These are phyloP conservation scores for Phalacrocorax pelagicus DNA, from an alignment of 2,113 vertebrate genomes.

Conservation along the genomic window DNA sequence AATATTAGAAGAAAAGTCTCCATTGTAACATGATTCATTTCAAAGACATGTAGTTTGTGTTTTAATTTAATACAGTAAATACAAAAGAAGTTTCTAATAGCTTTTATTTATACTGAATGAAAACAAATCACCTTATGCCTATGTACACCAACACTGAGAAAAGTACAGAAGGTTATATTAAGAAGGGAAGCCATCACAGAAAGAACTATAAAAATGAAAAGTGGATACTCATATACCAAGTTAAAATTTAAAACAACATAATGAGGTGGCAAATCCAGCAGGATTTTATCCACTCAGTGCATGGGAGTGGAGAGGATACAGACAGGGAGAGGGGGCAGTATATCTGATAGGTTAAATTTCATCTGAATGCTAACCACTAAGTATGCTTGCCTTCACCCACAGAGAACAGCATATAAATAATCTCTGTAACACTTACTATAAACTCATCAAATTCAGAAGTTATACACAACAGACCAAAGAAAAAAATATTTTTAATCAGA, in stretches of 20 bases:
- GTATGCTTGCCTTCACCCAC: neutral
- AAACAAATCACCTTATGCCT: neutral
- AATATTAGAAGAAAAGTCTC: constrained; percentile 32
- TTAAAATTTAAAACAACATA: neutral
- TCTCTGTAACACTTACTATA: neutral
- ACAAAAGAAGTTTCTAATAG: neutral
- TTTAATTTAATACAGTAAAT: neutral
- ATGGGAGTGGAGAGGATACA: neutral
- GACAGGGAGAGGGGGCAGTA: neutral
- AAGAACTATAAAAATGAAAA: neutral
- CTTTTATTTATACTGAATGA: neutral
- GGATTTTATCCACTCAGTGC: neutral
- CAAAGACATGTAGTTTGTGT: neutral
- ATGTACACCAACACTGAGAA: neutral
- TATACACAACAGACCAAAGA: neutral
- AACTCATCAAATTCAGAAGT: neutral
- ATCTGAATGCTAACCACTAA: neutral
- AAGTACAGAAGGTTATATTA: neutral
- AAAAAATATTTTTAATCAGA: neutral
- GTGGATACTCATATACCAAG: neutral
- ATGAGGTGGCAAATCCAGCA: neutral
- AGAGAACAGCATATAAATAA: neutral
- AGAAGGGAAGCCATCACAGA: neutral
- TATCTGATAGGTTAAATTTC: neutral
- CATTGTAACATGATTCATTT: neutral